Conservation (phyloP, 2,113 vertebrate genomes). For the Varanus komodoensis region DNA sequence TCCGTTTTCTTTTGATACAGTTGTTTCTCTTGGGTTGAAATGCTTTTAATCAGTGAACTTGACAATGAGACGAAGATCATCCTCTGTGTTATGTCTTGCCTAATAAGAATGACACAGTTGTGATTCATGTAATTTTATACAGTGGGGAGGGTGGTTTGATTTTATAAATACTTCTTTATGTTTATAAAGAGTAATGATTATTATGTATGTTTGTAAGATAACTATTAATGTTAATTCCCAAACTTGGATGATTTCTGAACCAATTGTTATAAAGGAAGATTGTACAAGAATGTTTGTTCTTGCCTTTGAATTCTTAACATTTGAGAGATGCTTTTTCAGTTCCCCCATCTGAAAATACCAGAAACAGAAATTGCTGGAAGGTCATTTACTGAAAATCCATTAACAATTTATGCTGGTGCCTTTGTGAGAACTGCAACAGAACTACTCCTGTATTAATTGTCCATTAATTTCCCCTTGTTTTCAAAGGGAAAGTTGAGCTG, state of each 20-base stretch:
- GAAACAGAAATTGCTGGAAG: background rate
- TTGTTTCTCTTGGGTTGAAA: constrained; percentile 60
- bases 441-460: background rate
- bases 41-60: constrained; percentile 62
- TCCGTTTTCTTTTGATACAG: constrained; percentile 65
- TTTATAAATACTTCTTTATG: constrained; percentile 46
- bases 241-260: constrained; percentile 33
- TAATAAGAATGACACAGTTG: constrained; percentile 31
- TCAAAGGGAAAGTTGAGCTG: constrained; percentile 8
- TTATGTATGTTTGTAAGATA: constrained; percentile 37
- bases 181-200: constrained; percentile 16
- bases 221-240: constrained; percentile 31
- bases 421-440: background rate
- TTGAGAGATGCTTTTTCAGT: constrained; percentile 34
- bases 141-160: background rate
- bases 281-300: constrained; percentile 1
- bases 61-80: constrained; percentile 52
- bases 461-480: constrained; percentile 33
- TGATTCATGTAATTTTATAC: constrained; percentile 29
- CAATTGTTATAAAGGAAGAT: background rate
- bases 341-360: background rate
- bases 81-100: constrained; percentile 51
- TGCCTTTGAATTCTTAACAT: background rate
- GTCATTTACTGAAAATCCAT: constrained; percentile 27
- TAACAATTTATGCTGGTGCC: background rate